Base-by-base conservation (phyloP, 2,113 vertebrate species). In the Lepus europaeus region DNA sequence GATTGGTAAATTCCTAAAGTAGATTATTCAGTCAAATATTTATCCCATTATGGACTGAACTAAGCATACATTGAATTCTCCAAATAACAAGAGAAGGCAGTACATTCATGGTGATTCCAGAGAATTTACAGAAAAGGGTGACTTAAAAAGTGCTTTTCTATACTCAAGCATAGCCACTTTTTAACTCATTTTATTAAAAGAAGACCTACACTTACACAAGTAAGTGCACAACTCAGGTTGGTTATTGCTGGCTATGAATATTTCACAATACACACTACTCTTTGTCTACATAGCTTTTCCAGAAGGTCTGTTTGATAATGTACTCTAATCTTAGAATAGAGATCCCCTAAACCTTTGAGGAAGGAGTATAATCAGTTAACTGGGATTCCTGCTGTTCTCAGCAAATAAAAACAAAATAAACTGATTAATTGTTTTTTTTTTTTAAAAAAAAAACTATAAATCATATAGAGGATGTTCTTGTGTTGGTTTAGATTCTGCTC, bases 401-500 rank as follows among this genome's bases (percentile, higher is more conserved):
- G 91, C 77, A 97, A 96, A 95, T 87, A 36, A 87, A 90, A 84
- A 61, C 49, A 90, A 93, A 95, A 90, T 56, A 78, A 92, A 81
- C 31, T 72, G 51, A 95, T 92, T 88, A 89, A 87, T 53, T 92
- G 29, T 17, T 2, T 2, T 45, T 45, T 45, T 45, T n/a, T n/a
- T n/a, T n/a, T n/a, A n/a, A n/a, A 45, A 68, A 73, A 85, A 78
- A 73, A 73, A 74, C 31, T 29, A 73, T 6, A 89, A 80, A 49
- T 68, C 33, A 64, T 91, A 36, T 53, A 87, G 29, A 91, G 33
- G 13, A 79, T 33, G 3, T 69, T 87, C 61, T 93, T 88, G 29
- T 56, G 23, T 70, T 9, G 84, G 45, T 63, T 72, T 1, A 80
- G 29, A 92, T 82, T 91, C 87, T 96, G 39, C 73, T n/a, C 49